Percentiles rank a stretch among this genome's conserved stretches.
Conservation (phyloP, 2,113 vertebrate genomes). For the Lepisosteus oculatus region DNA sequence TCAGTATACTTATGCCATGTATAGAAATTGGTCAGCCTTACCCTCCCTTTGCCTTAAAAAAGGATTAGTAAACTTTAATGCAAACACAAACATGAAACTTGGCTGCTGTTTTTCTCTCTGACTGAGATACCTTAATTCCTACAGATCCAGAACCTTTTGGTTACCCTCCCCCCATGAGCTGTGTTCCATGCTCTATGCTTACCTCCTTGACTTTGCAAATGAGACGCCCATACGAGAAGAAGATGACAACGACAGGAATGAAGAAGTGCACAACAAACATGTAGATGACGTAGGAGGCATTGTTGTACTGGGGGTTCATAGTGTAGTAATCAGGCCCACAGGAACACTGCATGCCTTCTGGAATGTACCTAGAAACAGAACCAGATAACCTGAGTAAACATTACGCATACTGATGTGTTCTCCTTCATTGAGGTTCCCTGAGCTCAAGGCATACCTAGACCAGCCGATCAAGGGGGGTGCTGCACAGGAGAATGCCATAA, state of each 20-base stretch:
- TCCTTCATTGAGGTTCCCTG: no score
- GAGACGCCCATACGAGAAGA: slow-evolving; percentile 72
- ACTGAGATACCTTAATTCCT: no score
- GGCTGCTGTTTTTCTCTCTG: no score
- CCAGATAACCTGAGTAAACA: background rate
- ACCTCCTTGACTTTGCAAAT: slow-evolving; percentile 74
- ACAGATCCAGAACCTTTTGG: no score
- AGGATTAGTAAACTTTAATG: no score
- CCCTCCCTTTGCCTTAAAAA: no score
- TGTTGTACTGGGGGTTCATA: slow-evolving; percentile 66
- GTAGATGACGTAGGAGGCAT: slow-evolving; percentile 69
- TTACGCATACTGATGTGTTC: background rate
- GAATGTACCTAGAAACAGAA: slow-evolving; percentile 59
- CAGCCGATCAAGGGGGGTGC: slow-evolving; percentile 68
- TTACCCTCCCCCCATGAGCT: no score
- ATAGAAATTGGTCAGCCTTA: no score
- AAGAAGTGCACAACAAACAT: slow-evolving; percentile 65
- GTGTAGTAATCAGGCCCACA: slow-evolving; percentile 74
- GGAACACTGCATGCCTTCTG: slow-evolving; percentile 72
- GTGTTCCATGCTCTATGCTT: slow-evolving; percentile 15
- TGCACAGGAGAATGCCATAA: slow-evolving; percentile 66
- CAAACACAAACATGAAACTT: no score
- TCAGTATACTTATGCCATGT: no score
- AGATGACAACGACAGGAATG: slow-evolving; percentile 59
- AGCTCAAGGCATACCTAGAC: slow-evolving; percentile 61